Percentiles rank a stretch among this genome's conserved stretches.
Conservation (phyloP, 64 coral and sea anemone genomes). For the Anthopleura sola region DNA sequence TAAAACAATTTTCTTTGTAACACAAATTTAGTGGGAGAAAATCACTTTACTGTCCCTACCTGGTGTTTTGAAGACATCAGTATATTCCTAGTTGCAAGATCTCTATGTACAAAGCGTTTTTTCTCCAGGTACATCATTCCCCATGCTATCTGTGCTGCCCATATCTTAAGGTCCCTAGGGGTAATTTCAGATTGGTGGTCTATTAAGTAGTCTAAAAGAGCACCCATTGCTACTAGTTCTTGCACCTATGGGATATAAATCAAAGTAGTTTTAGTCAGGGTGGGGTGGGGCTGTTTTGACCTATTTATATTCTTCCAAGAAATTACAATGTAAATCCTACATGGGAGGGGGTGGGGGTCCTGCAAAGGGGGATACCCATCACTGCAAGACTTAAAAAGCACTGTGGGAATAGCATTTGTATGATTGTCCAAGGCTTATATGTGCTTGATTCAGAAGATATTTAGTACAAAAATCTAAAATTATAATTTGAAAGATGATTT, state of each 20-base stretch:
- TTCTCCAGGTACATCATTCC: slow-evolving; percentile 99
- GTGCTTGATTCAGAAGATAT: no score
- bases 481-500: no score
- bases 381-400: no score
- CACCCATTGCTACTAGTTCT: slow-evolving; percentile 92
- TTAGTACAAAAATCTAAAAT: no score
- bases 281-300: background rate
- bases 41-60: slow-evolving; percentile 30
- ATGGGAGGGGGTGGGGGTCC: no score
- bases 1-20: no score
- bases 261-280: background rate
- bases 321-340: no score
- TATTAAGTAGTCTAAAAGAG: slow-evolving; percentile 88
- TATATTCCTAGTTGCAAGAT: slow-evolving; percentile 98
- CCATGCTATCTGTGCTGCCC: slow-evolving; percentile 99
- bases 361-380: no score
- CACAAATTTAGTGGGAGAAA: no score
- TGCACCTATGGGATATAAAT: slow-evolving; percentile 56
- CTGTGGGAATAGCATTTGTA: no score
- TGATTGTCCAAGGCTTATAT: no score
- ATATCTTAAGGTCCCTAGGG: slow-evolving; percentile 81
- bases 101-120: slow-evolving; percentile 94
- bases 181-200: slow-evolving; percentile 76
- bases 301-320: no score
- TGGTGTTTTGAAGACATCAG: slow-evolving; percentile 88